Percentiles rank a stretch among this genome's conserved stretches.
These are phyloP conservation scores for Ephydatia muelleri DNA, from an alignment of 37 sponge, comb jelly and placozoan species.

Conservation along the genomic window DNA sequence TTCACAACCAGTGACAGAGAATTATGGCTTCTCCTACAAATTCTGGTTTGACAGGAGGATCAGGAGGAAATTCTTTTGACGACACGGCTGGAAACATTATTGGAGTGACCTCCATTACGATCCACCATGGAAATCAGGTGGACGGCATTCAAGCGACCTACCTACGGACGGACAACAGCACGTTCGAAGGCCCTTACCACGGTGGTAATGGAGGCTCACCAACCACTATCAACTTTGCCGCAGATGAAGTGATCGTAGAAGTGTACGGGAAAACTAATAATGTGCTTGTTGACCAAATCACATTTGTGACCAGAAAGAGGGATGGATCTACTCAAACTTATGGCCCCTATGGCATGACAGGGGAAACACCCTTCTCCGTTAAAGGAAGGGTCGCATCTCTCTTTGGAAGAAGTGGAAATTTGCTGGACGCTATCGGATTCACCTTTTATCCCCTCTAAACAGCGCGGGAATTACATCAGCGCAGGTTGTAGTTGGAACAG, in stretches of 20 bases:
- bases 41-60: no score
- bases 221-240: neutral
- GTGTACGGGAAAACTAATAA: neutral
- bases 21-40: no score
- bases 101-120: neutral
- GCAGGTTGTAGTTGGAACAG: no score
- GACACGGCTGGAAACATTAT: neutral
- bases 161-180: neutral
- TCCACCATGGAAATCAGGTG: neutral
- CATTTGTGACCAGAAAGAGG: neutral
- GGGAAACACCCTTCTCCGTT: neutral
- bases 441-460: no score
- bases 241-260: neutral
- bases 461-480: no score
- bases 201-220: neutral
- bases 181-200: neutral
- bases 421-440: neutral
- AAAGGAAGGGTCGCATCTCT: neutral
- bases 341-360: slow-evolving; percentile 25
- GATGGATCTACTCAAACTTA: neutral
- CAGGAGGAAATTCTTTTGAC: slow-evolving; percentile 6
- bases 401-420: neutral
- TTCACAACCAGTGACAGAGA: no score
- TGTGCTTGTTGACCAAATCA: slow-evolving; percentile 7
- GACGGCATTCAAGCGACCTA: slow-evolving; percentile 7